Evolutionary conservation across 53 echinoderm and acorn worm species (phyloP), one percentile per base, ranked within the genome.

Genomic region (Stichopus horrens): DNA sequence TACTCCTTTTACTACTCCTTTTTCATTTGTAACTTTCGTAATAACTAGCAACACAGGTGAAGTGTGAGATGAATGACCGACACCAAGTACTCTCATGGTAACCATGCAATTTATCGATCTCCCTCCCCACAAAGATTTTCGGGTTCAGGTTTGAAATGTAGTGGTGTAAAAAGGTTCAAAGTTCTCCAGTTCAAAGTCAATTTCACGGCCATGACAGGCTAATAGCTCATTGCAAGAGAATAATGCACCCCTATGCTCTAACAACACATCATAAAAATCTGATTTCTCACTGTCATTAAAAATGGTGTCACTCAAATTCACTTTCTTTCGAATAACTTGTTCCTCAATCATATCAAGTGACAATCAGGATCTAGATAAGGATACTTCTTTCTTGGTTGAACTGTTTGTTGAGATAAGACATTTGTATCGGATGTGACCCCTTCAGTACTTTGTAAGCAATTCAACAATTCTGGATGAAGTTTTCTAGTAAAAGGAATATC

Each of bases 41-140:
- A 37, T 16, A 4, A 91, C 16, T 5, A 88, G 83, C 19, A 91
- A 57, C 0, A 91, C 91, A 58, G 88, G 88, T 11, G 91, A 91
- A 9, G 91, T 91, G 74, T 91, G 81, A n/a, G 88, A 20, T 66
- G 87, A 87, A 73, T 91, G 88, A 11, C 91, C 91, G 13, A 88
- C 75, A 53, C 81, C 88, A 11, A 88, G 63, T 52, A 91, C 88
- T 11, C 91, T 82, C 21, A 91, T 51, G 23, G 78, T 91, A 22
- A 91, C 88, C 14, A n/a, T n/a, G n/a, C n/a, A 91, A 68, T 88
- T 88, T 91, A 76, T 68, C 68, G 18, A 88, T 19, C 58, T 91
- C 83, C 18, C 60, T 81, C 16, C 88, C 82, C 21, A 91, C 88
- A 5, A 54, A 16, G 56, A 11, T 91, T 91, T 20, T 88, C 88